phyloP scores from a whole-genome alignment of 2,113 vertebrate species.

The Equus przewalskii region DNA sequence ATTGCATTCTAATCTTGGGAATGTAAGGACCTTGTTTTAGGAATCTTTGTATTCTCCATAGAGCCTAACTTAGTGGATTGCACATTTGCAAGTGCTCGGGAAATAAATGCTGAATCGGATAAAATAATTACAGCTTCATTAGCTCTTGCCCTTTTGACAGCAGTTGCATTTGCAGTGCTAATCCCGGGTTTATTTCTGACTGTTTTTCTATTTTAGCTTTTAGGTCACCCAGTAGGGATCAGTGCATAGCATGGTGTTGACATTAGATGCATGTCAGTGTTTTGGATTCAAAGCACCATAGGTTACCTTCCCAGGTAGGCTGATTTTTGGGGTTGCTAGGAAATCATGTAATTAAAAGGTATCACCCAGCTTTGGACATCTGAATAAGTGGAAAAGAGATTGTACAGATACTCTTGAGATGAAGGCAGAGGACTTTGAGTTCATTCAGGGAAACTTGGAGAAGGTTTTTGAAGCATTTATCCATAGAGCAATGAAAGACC shows the following conservation, averaged over 20 bases:
- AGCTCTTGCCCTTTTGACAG: conserved; percentile 48
- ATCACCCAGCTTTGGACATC: not conserved
- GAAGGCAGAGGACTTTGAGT: not conserved
- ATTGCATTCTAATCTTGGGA: not conserved
- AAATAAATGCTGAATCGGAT: conserved; percentile 61
- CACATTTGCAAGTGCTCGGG: conserved; percentile 59
- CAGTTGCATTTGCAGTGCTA: conserved; percentile 30
- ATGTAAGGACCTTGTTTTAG: not conserved
- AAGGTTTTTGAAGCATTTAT: not conserved
- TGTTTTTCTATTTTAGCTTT: conserved; percentile 57
- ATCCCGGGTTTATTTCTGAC: conserved; percentile 49
- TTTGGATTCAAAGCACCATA: conserved; percentile 25
- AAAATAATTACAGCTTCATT: conserved; percentile 72
- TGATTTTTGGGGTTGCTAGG: conserved; percentile 17
- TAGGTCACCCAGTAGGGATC: conserved; percentile 46
- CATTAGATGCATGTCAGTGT: not conserved
- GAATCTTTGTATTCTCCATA: not conserved
- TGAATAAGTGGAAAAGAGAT: not conserved
- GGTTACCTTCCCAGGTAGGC: conserved; percentile 34
- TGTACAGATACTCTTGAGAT: not conserved
- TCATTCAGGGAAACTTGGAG: not conserved
- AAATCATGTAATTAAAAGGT: conserved; percentile 20
- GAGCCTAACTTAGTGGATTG: not conserved
- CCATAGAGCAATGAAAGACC: not conserved
- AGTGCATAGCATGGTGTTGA: not conserved